Base-by-base conservation (phyloP, 2,797 vertebrate species). In the Chromis chromis region DNA sequence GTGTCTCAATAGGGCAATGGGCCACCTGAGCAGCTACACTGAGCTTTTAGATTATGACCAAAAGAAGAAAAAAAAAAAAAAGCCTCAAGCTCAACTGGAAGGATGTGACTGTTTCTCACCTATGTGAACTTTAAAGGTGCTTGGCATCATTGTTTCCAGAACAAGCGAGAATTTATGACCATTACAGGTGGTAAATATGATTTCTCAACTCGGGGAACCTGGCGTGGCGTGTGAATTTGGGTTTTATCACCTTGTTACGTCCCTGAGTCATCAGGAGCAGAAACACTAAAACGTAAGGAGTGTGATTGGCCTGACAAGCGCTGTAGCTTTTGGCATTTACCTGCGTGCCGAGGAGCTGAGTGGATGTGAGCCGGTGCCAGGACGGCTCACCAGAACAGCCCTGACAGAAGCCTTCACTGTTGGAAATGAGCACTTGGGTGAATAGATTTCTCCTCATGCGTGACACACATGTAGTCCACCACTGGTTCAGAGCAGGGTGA, bases 361-460 rank as follows among this genome's bases (percentile, higher is more conserved):
- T 70, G 69, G 62, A 83, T 48, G 70, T 65, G 69, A 81, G 64
- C 48, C 42, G 16, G 39, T 67, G 81, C 76, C 82, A 67, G 76
- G 27, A 50, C 63, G 76, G 33, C 59, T 82, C 84, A 82, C 75
- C 60, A 85, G 67, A 85, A 69, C 83, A 73, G 67, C 67, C 76
- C 65, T 60, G 85, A 90, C 88, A 86, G 76, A 81, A 84, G 76
- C 84, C 79, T 48, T 81, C 87, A 69, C 85, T 83, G 81, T 87
- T 65, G 86, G 84, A 74, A 82, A 87, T 76, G 74, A 78, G 79
- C 72, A 78, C 59, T 85, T 69, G 74, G 75, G 74, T 59, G 68
- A 87, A 84, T 70, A 60, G 62, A 76, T 77, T 87, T 85, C 53
- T 83, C 74, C 85, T 80, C 84, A 88, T 77, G 87, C 66, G 46